Evolutionary conservation across 2,113 vertebrate genomes (phyloP), one percentile per base, ranked within the genome.

Genomic region (Saccopteryx bilineata): DNA sequence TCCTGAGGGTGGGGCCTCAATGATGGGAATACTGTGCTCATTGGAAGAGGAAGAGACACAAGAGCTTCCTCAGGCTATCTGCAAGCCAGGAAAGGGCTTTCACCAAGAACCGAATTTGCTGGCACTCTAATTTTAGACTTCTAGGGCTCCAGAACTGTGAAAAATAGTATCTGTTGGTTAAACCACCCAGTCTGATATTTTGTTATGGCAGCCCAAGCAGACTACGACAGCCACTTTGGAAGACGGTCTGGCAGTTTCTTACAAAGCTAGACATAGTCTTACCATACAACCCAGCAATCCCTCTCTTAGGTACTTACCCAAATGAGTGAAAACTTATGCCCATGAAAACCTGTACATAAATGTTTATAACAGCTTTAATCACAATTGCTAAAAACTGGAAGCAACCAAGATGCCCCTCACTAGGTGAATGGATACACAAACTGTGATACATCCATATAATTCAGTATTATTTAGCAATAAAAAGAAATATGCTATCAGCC

Each of bases 371-470:
- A 80, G 12, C 28, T 92, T 92, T 82, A 84, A 58, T 92, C 54
- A 90, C 56, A 91, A 92, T 5, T 92, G 46, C 39, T 52, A 56
- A n/a, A 46, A 92, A 88, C 3, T 94, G 66, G 52, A 94, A 76
- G 83, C 60, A 92, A 61, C 46, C 54, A 87, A 91, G 84, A 71
- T 65, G 33, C 65, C 75, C 31, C 65, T 54, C 21, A 87, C n/a
- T 15, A 93, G 31, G 65, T 61, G 83, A 96, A 52, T 48, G 71
- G 86, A 52, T 60, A 83, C 58, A 80, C 17, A 84, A 96, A 91
- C 46, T 50, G 14, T 75, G 58, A 79, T 58, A 31, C 9, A 58
- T 63, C 61, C 39, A 79, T 63, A 78, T 14, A 76, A 82, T 48
- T 79, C 46, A 80, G 7, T 74, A 79, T 61, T 48, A 80, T 74